Percentiles rank a stretch among this genome's conserved stretches.
Conservation (phyloP, 2,888 invertebrate species). For the Lochmaea crataegi region DNA sequence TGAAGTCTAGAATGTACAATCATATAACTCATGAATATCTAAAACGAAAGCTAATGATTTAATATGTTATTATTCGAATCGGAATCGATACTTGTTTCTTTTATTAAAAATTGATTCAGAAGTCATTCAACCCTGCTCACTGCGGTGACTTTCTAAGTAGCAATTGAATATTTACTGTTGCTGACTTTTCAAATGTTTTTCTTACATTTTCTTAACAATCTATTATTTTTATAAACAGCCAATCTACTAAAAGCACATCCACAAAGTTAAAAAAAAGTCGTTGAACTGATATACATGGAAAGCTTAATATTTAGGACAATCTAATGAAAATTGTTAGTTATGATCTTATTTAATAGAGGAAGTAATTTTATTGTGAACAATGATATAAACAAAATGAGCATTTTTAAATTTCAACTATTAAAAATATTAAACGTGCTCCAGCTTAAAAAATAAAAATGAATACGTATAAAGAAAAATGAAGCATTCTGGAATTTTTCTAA, state of each 20-base stretch:
- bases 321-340: constrained; percentile 4
- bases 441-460: no score
- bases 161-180: neutral
- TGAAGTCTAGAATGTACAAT: neutral
- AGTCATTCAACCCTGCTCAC: constrained; percentile 19
- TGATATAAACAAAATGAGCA: neutral
- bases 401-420: neutral
- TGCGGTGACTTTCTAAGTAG: neutral
- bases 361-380: neutral
- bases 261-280: neutral
- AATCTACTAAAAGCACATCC: no score
- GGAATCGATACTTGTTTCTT: constrained; percentile 1
- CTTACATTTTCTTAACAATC: neutral
- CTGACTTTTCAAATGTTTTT: neutral
- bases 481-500: no score
- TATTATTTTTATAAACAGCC: no score
- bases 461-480: no score
- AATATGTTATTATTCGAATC: constrained; percentile 3
- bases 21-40: neutral
- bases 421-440: no score
- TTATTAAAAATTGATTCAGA: constrained; percentile 19
- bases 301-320: neutral
- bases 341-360: neutral
- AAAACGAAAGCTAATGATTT: neutral
- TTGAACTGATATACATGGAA: neutral